A percentile compares a stretch with the other conserved stretches of the same genome.
Conservation (phyloP, 2,797 vertebrate species). For the Ammospiza maritima region DNA sequence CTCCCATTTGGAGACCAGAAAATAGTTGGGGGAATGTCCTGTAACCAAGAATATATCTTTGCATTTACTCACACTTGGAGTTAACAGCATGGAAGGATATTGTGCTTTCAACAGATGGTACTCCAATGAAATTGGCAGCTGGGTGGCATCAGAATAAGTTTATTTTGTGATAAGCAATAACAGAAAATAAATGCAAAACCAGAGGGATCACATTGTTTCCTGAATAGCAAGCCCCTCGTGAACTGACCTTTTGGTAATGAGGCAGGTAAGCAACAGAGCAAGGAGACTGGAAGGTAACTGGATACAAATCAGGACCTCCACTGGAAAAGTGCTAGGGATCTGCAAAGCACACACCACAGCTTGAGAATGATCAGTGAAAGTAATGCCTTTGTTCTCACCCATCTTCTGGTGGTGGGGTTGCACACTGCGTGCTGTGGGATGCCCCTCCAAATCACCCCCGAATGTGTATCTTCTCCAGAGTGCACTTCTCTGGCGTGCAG, state of each 20-base stretch:
- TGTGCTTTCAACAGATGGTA: not conserved
- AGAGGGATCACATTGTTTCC: not conserved
- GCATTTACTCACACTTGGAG: not conserved
- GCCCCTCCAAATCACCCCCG: not conserved
- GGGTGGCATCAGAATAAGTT: not conserved
- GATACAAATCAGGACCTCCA: not conserved
- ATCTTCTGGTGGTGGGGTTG: not conserved
- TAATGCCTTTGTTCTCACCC: not conserved
- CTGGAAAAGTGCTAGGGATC: not conserved
- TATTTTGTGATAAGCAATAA: not conserved
- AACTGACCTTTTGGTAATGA: not conserved
- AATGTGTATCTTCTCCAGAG: not conserved
- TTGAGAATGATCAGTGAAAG: not conserved
- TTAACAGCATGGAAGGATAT: not conserved
- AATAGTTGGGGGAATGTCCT: not conserved
- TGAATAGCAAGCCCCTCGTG: not conserved
- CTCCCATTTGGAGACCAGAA: constrained; percentile 11
- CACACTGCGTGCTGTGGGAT: not conserved
- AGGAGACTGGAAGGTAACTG: not conserved
- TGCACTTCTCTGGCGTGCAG: fast-evolving
- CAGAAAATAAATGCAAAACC: not conserved
- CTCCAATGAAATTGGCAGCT: not conserved
- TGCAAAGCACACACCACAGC: not conserved
- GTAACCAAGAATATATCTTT: not conserved
- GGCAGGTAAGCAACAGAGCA: not conserved